Base-by-base conservation (phyloP, 2,797 vertebrate genomes). In the Danio aesculapii region DNA sequence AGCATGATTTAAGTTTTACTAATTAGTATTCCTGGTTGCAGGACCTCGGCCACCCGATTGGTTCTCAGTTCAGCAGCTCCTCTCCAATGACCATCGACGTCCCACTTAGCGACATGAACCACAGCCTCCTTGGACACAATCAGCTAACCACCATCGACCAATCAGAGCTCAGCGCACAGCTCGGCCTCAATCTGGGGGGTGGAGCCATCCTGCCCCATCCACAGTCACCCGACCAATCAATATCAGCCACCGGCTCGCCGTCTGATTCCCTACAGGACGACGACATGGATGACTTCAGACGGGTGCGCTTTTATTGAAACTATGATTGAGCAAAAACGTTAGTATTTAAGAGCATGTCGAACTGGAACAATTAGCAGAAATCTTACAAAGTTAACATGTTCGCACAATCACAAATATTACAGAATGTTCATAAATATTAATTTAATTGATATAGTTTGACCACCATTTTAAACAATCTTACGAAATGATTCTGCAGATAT, bases 141-240 rank as follows among this genome's bases (percentile, higher is more conserved):
- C 95, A 96, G 86, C 90, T 97, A 83, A 97, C 96, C 86, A 98
- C 97, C 46, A 98, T 98, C 30, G 97, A 98, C 92, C 97, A 98
- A 30, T 96, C 97, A 0, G 96, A 98, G 90, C 95, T 98, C 84
- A 96, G 95, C 52, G 92, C 95, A 39, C 96, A 98, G 52, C 94
- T 98, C 79, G 97, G 97, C 8, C 94, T 98, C 6, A 95, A 95
- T 68, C 83, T 97, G 70, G 96, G 96, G 2, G 94, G 94, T 1
- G 92, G 94, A 11, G 89, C 91, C 79, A 95, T 96, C 58, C 63
- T 97, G 53, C 92, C 93, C 0, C 94, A 91, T 52, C 84, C 90
- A 0, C 93, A 93, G 88, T 96, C 96, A 0, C 96, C 96, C 1
- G 95, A 96, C 43, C 92, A 95, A 84, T 93, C 92, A 0, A 90